phyloP scores from a whole-genome alignment of 2,113 vertebrate genomes.

The Cyprinodon brontotheroides region DNA sequence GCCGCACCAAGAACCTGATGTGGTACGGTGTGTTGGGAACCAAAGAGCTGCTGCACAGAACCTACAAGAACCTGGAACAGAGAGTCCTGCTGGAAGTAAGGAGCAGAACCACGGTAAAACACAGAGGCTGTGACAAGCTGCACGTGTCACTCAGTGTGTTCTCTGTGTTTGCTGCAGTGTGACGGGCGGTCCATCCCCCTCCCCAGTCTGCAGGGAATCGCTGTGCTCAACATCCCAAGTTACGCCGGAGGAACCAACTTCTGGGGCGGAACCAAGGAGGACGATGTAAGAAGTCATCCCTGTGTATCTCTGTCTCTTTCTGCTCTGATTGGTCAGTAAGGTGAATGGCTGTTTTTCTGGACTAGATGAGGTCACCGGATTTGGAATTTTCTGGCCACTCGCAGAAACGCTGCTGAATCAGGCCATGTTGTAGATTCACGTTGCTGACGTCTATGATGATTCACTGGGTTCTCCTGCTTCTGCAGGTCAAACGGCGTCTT shows the following conservation, averaged over 20 bases:
- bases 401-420: no score
- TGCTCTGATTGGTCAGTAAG: not conserved
- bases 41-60: constrained; percentile 92
- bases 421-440: no score
- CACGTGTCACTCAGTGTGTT: not conserved
- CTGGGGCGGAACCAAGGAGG: constrained; percentile 96
- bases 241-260: constrained; percentile 96
- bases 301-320: not conserved
- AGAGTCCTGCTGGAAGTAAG: constrained; percentile 92
- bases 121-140: not conserved
- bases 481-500: no score
- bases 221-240: constrained; percentile 94
- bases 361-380: no score
- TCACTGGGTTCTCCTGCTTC: no score
- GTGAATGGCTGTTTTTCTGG: not conserved
- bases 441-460: no score
- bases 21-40: constrained; percentile 95
- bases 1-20: constrained; percentile 98
- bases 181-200: constrained; percentile 91
- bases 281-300: constrained; percentile 82
- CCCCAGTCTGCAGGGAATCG: constrained; percentile 93
- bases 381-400: no score
- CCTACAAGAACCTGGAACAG: constrained; percentile 94
- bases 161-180: constrained; percentile 76
- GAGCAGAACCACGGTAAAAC: not conserved